Evolutionary conservation across 2,888 invertebrate species (phyloP).

Genomic region (Aphidius colemani): DNA sequence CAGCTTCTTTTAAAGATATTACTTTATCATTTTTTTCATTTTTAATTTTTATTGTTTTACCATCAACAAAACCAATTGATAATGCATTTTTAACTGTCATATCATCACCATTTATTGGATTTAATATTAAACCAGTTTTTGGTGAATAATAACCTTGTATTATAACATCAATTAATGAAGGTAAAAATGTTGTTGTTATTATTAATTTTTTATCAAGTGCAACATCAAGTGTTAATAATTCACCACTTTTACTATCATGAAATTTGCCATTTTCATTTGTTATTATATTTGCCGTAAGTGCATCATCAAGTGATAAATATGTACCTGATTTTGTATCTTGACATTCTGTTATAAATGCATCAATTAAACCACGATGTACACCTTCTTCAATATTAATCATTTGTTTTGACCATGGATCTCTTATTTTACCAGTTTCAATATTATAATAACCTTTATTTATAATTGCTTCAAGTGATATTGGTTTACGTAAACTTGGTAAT

Average conservation of each 20-base stretch:
- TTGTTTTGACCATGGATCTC: slow-evolving; percentile 74
- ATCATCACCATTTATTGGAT: slow-evolving; percentile 76
- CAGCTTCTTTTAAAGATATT: slow-evolving; percentile 72
- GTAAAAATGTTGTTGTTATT: slow-evolving; percentile 72
- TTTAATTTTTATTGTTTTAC: slow-evolving; percentile 73
- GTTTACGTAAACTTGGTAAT: slow-evolving; percentile 70
- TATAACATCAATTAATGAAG: slow-evolving; percentile 75
- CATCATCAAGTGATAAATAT: slow-evolving; percentile 76
- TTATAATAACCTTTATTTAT: slow-evolving; percentile 74
- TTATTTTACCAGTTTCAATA: slow-evolving; percentile 71
- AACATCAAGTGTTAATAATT: slow-evolving; percentile 71
- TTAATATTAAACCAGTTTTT: slow-evolving; percentile 73
- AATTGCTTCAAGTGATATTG: slow-evolving; percentile 80
- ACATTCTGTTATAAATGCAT: slow-evolving; percentile 80
- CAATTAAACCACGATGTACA: slow-evolving; percentile 77
- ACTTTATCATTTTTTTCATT: slow-evolving; percentile 73
- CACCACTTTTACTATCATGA: slow-evolving; percentile 73
- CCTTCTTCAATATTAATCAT: slow-evolving; percentile 76
- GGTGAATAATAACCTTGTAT: slow-evolving; percentile 79
- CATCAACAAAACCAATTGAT: slow-evolving; percentile 72
- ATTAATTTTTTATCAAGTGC: slow-evolving; percentile 74
- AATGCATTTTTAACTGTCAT: slow-evolving; percentile 79
- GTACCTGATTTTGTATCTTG: slow-evolving; percentile 76
- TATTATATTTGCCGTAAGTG: slow-evolving; percentile 72
- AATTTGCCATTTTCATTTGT: slow-evolving; percentile 74